phyloP scores from a whole-genome alignment of 2,797 vertebrate species.

The Leontocebus nigricollis region DNA sequence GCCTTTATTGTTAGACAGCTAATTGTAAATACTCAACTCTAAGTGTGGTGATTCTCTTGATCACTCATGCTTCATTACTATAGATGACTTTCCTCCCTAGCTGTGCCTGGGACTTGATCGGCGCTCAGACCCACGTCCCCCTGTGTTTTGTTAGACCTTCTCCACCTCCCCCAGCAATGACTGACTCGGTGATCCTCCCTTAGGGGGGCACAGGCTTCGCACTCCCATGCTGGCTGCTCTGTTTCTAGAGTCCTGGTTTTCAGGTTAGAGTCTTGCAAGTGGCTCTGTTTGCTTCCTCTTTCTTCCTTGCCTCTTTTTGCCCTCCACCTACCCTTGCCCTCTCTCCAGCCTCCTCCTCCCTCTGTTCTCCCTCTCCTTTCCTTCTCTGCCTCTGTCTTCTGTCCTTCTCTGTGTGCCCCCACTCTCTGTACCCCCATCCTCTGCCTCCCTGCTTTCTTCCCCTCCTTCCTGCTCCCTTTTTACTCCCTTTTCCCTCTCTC shows the following conservation, averaged over 20 bases:
- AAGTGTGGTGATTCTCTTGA: no score
- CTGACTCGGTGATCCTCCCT: no score
- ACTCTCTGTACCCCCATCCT: background rate
- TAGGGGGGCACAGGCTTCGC: no score
- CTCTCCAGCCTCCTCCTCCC: no score
- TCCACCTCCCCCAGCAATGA: background rate
- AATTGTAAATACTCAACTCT: background rate
- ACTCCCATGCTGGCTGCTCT: background rate
- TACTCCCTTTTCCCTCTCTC: background rate
- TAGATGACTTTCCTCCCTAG: background rate
- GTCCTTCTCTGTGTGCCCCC: background rate
- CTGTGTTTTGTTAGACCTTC: background rate
- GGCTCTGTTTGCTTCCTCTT: background rate
- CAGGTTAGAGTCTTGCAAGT: background rate
- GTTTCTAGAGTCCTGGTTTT: background rate
- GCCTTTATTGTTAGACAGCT: background rate
- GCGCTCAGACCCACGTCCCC: rapidly evolving
- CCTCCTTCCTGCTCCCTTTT: background rate
- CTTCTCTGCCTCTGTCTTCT: no score
- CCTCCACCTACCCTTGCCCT: background rate
- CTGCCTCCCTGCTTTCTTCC: rapidly evolving
- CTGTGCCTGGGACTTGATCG: rapidly evolving
- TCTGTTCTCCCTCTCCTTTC: background rate
- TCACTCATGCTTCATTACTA: background rate
- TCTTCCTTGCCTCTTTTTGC: background rate